phyloP scores from a whole-genome alignment of 2,797 vertebrate genomes.

The Neomorphus geoffroyi region DNA sequence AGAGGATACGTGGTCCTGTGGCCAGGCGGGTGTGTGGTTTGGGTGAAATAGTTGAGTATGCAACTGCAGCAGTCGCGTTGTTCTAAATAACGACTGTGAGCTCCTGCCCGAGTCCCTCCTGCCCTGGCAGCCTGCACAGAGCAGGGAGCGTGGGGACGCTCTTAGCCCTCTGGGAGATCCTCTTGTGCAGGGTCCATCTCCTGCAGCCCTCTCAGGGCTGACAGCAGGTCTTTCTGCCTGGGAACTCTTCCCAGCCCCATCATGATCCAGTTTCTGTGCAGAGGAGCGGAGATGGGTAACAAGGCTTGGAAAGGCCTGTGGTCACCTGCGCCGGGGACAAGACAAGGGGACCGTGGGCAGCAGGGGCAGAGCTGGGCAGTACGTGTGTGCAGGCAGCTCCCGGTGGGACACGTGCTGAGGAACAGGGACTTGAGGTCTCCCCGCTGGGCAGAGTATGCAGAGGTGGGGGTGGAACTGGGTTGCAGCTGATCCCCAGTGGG shows the following conservation, averaged over 20 bases:
- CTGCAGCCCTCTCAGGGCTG: neutral
- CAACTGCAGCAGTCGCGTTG: neutral
- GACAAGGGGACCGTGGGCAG: neutral
- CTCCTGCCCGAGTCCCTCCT: neutral
- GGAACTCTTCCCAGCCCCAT: neutral
- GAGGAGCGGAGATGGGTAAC: neutral
- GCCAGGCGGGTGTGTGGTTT: neutral
- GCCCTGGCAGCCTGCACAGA: neutral
- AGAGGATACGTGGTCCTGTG: neutral
- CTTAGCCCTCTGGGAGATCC: accelerated
- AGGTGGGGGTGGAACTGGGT: neutral
- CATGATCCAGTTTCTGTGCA: neutral
- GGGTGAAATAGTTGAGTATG: neutral
- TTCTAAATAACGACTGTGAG: neutral
- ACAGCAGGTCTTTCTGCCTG: neutral
- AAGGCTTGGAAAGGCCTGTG: neutral
- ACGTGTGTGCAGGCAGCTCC: neutral
- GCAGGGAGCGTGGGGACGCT: neutral
- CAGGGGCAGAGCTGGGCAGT: neutral
- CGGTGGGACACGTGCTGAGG: neutral
- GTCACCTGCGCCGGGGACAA: neutral
- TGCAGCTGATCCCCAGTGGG: neutral
- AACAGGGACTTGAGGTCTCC: neutral
- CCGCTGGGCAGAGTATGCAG: neutral
- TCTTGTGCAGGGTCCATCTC: neutral